Evolutionary conservation across 2,797 vertebrate genomes (phyloP), one percentile per base, ranked within the genome.

Genomic region (Tamandua tetradactyla): DNA sequence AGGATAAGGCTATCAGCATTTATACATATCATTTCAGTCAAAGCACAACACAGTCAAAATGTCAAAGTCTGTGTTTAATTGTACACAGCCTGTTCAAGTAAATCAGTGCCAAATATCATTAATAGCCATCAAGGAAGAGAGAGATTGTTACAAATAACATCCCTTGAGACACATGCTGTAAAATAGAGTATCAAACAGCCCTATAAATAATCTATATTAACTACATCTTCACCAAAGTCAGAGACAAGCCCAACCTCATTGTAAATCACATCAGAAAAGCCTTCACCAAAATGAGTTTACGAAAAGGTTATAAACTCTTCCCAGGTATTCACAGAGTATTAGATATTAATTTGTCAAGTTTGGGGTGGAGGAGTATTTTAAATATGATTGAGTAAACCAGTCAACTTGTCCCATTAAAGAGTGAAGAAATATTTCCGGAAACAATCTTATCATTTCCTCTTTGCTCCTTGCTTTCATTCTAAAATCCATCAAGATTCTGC

Each of bases 101-200:
- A 91, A 92, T 47, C 14, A 35, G n/a, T 37, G 69, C 71, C 78
- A 86, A 44, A 57, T 94, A 86, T 52, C 59, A 92, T 88, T 93
- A 94, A 93, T 61, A 92, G 52, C 47, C 64, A 86, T 83, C 59
- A 94, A 95, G n/a, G 61, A 96, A 79, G 85, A 74, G 42, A 91
- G 84, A 59, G 47, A 12, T 91, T 93, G 74, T 78, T 83, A 64
- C 10, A 94, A 91, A 83, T 84, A 69, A 76, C 18, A 18, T 89
- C 66, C 37, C 37, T n/a, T 76, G 55, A 18, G 66, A 87, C 69
- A 52, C 15, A 62, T 9, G 68, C 37, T 47, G 2, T 87, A 91
- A 69, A 69, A 92, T 1, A 84, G 11, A 62, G 5, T 47, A 44
- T 83, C 86, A 91, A 8, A 13, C n/a, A 44, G n/a, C 25, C 0